phyloP scores from a whole-genome alignment of 2,113 vertebrate species.

The Otocyon megalotis region DNA sequence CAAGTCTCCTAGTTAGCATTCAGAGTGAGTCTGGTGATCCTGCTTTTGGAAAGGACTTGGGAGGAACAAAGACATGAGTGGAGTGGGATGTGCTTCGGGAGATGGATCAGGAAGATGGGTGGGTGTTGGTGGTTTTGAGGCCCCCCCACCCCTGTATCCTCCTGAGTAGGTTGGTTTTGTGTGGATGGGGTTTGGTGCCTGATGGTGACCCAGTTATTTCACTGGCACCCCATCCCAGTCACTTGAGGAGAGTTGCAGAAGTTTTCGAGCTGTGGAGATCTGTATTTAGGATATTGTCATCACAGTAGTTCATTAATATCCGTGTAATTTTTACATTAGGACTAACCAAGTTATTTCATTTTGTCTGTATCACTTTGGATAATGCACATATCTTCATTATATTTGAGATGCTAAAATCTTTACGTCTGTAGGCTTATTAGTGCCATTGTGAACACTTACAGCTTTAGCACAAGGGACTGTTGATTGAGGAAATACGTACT shows the following conservation, averaged over 20 bases:
- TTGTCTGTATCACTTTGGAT: background rate
- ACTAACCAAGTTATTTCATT: background rate
- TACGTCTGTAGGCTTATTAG: background rate
- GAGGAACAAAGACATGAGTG: background rate
- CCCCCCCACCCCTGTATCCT: background rate
- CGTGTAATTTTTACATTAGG: background rate
- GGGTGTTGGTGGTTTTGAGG: background rate
- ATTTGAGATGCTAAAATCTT: background rate
- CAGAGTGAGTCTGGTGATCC: background rate
- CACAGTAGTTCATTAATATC: background rate
- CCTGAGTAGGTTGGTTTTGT: background rate
- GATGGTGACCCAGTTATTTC: background rate
- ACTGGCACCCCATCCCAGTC: accelerated
- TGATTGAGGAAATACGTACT: background rate
- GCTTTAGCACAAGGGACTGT: background rate
- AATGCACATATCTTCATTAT: background rate
- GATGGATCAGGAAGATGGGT: too few species aligned
- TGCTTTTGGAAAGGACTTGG: background rate
- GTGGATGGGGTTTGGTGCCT: background rate
- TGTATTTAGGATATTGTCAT: background rate
- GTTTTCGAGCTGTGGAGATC: background rate
- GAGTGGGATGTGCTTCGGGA: background rate
- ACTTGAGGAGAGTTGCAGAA: background rate
- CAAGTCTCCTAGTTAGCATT: background rate
- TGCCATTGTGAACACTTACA: background rate